These are phyloP conservation scores for Plemyria rubiginata DNA, from an alignment of 2,888 invertebrate species.

Conservation along the genomic window DNA sequence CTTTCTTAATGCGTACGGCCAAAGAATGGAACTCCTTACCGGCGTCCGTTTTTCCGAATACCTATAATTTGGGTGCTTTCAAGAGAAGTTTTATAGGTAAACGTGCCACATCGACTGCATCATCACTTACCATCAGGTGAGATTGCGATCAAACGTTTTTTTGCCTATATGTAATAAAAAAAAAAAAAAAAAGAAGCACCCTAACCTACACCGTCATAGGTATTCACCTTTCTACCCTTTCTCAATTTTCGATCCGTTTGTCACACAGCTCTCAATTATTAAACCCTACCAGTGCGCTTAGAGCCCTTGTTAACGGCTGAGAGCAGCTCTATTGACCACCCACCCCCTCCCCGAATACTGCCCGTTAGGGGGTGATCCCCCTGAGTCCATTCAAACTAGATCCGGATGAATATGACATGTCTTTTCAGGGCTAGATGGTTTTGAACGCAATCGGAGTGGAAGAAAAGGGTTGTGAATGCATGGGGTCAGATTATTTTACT, in stretches of 20 bases:
- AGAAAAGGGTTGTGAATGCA: conserved; percentile 2
- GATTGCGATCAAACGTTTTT: no score
- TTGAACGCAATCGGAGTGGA: background rate
- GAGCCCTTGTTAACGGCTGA: conserved; percentile 43
- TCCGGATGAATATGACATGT: conserved; percentile 28
- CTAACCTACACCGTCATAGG: no score
- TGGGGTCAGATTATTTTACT: background rate
- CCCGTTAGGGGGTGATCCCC: background rate
- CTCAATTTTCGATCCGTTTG: conserved; percentile 15
- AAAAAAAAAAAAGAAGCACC: no score
- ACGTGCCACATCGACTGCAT: no score
- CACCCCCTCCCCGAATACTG: conserved; percentile 1
- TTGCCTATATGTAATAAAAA: no score
- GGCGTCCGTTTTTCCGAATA: no score
- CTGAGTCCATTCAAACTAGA: conserved; percentile 26
- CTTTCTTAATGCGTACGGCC: no score
- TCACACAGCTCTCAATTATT: conserved; percentile 43
- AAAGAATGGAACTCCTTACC: no score
- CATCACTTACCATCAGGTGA: no score
- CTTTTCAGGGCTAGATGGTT: conserved; percentile 21
- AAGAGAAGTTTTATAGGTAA: no score
- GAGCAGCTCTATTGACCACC: conserved; percentile 41
- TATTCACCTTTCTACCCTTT: conserved; percentile 19
- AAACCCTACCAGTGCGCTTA: conserved; percentile 40
- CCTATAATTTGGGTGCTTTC: no score